Base-by-base conservation (phyloP, 2,888 invertebrate species). In the Machimus atricapillus region DNA sequence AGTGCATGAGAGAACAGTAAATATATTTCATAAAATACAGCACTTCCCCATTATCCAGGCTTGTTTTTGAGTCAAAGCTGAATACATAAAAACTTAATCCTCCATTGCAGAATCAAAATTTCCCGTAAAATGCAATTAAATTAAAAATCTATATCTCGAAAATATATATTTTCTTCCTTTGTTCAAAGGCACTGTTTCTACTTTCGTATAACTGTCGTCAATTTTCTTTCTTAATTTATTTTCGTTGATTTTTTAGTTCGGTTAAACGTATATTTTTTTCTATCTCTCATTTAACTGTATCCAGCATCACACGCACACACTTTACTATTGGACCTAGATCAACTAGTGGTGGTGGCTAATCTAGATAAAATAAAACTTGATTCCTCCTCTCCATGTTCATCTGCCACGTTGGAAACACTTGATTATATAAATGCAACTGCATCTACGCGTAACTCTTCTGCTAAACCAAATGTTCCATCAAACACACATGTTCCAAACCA, bases 321-420 rank as follows among this genome's bases (percentile, higher is more conserved):
- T 90, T 93, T 93, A 92, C 92, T 94, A 91, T 92, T 94, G 93
- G 94, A 94, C 90, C 92, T 94, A 91, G 93, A 94, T 91, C 93
- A 94, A 91, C 92, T 94, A 91, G 93, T 93, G 92, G 91, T 92
- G 91, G 91, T 92, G 92, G 91, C 91, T 91, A 92, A 92, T 91
- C 91, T 92, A 91, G 92, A 92, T 92, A 92, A 92, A 91, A 91
- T 92, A 92, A 92, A 92, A 91, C 91, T 92, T 92, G 92, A 92
- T 92, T 92, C 92, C 91, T 91, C 91, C 88, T 89, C 90, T 91
- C 89, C 90, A 90, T 90, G 90, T 90, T 88, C 89, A 88, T 86
- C 89, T 87, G 88, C 89, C 88, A 87, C 89, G 87, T 89, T 89
- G 86, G 85, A 87, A 81, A 82, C 34, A 56, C 31, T 56, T 73